These are phyloP conservation scores for Nothobranchius furzeri DNA, from an alignment of 2,113 vertebrate species.

Conservation along the genomic window DNA sequence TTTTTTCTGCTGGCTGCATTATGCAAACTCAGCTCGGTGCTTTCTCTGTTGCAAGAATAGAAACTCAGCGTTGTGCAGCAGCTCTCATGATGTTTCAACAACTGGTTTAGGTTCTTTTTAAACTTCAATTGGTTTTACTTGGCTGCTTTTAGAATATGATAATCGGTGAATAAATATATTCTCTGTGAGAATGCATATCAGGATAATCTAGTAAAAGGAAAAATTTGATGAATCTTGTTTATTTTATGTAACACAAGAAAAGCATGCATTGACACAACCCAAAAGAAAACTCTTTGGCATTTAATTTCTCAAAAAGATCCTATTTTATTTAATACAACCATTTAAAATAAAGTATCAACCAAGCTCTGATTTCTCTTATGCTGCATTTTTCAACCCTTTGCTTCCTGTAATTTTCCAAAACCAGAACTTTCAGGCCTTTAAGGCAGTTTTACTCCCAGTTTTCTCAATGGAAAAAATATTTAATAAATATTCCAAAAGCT, in stretches of 20 bases:
- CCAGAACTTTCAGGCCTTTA: conserved; percentile 7
- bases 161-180: no score
- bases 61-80: conserved; percentile 19
- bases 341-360: conserved; percentile 1
- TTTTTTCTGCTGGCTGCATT: conserved; percentile 8
- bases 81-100: conserved; percentile 10
- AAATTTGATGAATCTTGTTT: no score
- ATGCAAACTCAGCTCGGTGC: conserved; percentile 1
- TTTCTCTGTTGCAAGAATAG: neutral
- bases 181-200: neutral
- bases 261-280: neutral
- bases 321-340: neutral
- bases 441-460: neutral
- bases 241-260: neutral
- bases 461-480: neutral
- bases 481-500: neutral
- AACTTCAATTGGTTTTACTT: neutral
- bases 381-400: neutral
- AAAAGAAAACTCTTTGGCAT: conserved; percentile 9
- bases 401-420: conserved; percentile 1
- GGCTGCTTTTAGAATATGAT: conserved; percentile 13
- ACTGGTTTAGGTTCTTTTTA: neutral
- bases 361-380: neutral
- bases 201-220: neutral
- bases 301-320: conserved; percentile 20